phyloP scores from a whole-genome alignment of 2,113 vertebrate genomes.

The Rousettus leschenaultii region DNA sequence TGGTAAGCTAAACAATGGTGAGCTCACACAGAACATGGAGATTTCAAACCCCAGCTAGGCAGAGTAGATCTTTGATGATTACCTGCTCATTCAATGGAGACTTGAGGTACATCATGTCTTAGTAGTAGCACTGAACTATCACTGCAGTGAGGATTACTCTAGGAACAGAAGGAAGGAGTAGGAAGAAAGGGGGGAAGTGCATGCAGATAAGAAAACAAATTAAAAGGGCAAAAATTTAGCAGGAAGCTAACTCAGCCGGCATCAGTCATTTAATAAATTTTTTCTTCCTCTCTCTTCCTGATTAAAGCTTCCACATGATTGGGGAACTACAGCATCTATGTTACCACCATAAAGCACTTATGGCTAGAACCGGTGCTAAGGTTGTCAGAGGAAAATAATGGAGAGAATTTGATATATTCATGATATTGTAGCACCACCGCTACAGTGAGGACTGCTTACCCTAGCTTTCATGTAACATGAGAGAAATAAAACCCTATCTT shows the following conservation, averaged over 20 bases:
- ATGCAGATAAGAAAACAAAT: background rate
- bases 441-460: background rate
- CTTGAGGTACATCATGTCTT: background rate
- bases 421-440: background rate
- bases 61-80: background rate
- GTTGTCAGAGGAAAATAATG: background rate
- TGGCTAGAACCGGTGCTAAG: background rate
- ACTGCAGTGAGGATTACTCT: background rate
- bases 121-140: background rate
- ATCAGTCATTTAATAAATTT: background rate
- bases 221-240: background rate
- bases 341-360: background rate
- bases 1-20: background rate
- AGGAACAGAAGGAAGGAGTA: background rate
- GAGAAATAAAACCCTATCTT: background rate
- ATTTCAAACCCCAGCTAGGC: background rate
- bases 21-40: background rate
- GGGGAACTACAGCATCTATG: background rate
- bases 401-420: background rate
- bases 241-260: background rate
- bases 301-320: background rate
- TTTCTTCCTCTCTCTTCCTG: background rate
- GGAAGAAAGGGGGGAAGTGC: background rate
- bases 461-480: background rate
- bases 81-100: background rate